Evolutionary conservation across 2,113 vertebrate species (phyloP), one percentile per base, ranked within the genome.

Genomic region (Rallus limicola): DNA sequence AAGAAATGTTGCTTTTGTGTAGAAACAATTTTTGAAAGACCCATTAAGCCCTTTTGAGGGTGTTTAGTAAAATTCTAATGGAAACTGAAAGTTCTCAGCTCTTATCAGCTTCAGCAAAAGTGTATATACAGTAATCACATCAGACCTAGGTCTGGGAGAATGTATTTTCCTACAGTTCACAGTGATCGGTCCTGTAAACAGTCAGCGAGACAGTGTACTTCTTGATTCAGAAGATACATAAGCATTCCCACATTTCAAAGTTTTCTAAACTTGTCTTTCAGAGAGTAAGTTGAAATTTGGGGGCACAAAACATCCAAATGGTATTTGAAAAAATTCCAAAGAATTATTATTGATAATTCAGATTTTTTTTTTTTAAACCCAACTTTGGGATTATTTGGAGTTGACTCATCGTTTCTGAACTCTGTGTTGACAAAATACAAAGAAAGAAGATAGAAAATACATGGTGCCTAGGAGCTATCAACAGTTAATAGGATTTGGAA

Each of bases 61-160:
- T 55, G 18, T 63, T 58, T 70, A 36, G 67, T 83, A 40, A 83
- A 86, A 34, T 70, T 58, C 8, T 82, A 2, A 3, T 4, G 20
- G 28, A 80, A n/a, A 59, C 55, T 23, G 38, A 31, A 70, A 79
- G 56, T 72, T 76, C 19, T 83, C 11, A 48, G 31, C 50, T 48
- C 6, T 26, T 26, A 15, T 68, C 64, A 92, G 16, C n/a, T 79
- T 85, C 38, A 48, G 59, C 36, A 63, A 48, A 74, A 50, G 34
- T 5, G 5, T 10, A 5, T 11, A 3, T 17, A 64, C 0, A 1
- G 34, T 53, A 85, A 48, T 6, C 4, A 16, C 0, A 0, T 63
- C 76, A 88, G 44, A 72, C 36, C 1, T 2, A 60, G 16, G 5
- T n/a, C 16, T 75, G 38, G 42, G 25, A 68, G 34, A 52, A 15